phyloP scores from a whole-genome alignment of 2,888 invertebrate species.

The Troides helena region DNA sequence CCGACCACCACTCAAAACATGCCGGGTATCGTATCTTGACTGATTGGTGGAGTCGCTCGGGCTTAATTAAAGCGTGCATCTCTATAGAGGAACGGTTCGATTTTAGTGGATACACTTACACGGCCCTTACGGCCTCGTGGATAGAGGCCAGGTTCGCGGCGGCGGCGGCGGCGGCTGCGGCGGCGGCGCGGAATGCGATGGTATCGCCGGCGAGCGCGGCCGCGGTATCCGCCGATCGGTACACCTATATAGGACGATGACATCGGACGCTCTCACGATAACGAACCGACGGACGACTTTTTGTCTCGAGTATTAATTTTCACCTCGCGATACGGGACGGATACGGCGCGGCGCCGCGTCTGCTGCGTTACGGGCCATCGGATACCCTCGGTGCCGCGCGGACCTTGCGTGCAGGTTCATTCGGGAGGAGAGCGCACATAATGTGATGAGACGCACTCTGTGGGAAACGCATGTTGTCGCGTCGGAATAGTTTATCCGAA shows the following conservation, averaged over 20 bases:
- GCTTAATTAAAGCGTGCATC: constrained; percentile 45
- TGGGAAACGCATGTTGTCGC: too few species aligned
- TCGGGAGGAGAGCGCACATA: not conserved
- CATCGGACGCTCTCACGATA: constrained; percentile 69
- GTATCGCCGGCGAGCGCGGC: constrained; percentile 40
- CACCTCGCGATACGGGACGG: constrained; percentile 57
- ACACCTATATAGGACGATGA: constrained; percentile 59
- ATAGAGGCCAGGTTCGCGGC: constrained; percentile 24
- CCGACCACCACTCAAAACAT: constrained; percentile 35
- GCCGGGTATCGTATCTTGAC: constrained; percentile 40
- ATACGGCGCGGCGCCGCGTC: constrained; percentile 40
- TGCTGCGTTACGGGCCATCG: constrained; percentile 28
- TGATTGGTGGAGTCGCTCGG: constrained; percentile 40
- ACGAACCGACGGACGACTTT: constrained; percentile 46
- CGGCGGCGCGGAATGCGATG: constrained; percentile 39
- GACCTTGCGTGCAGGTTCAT: constrained; percentile 5
- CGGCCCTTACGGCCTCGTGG: constrained; percentile 7
- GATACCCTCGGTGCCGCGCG: constrained; percentile 15
- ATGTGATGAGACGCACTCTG: too few species aligned
- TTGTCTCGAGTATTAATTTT: constrained; percentile 69
- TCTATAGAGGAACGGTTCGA: constrained; percentile 31
- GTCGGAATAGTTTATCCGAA: too few species aligned
- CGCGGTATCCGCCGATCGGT: constrained; percentile 61
- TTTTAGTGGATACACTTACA: constrained; percentile 17
- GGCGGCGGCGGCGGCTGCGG: not conserved